phyloP scores from a whole-genome alignment of 1,140 invertebrate species.

The Bradynema listronoti region DNA sequence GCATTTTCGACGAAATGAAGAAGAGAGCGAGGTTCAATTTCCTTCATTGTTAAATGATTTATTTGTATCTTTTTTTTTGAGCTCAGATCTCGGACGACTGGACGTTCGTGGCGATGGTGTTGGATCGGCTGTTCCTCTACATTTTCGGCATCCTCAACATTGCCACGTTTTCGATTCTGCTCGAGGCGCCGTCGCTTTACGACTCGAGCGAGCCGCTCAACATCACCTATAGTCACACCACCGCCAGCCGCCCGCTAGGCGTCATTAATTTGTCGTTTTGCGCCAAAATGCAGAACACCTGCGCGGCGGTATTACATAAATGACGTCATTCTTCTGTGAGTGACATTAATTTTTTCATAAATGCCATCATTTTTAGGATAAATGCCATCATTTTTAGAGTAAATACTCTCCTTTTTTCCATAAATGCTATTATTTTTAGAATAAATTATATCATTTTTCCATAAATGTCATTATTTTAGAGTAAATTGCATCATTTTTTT shows the following conservation, averaged over 20 bases:
- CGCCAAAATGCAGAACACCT: no score
- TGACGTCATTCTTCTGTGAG: no score
- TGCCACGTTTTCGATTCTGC: slow-evolving; percentile 52
- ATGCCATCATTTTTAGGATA: no score
- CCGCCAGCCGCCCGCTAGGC: slow-evolving; percentile 29
- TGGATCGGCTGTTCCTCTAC: slow-evolving; percentile 83
- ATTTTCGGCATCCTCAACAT: slow-evolving; percentile 56
- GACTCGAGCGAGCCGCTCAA: slow-evolving; percentile 50
- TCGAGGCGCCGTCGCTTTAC: slow-evolving; percentile 54
- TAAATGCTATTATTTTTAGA: no score
- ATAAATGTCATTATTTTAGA: no score
- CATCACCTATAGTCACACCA: no score
- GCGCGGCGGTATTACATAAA: no score
- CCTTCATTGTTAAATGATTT: not conserved
- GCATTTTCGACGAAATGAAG: slow-evolving; percentile 28
- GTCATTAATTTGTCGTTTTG: slow-evolving; percentile 4
- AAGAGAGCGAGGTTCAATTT: slow-evolving; percentile 37
- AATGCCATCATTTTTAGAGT: no score
- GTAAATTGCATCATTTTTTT: no score
- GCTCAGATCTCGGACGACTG: slow-evolving; percentile 73
- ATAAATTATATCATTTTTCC: no score
- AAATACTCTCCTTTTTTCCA: no score
- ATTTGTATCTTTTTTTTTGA: not conserved
- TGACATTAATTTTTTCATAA: no score
- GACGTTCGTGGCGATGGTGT: slow-evolving; percentile 99